A percentile compares a stretch with the other conserved stretches of the same genome.
Conservation (phyloP, 2,888 invertebrate genomes). For the Synergus itoensis region DNA sequence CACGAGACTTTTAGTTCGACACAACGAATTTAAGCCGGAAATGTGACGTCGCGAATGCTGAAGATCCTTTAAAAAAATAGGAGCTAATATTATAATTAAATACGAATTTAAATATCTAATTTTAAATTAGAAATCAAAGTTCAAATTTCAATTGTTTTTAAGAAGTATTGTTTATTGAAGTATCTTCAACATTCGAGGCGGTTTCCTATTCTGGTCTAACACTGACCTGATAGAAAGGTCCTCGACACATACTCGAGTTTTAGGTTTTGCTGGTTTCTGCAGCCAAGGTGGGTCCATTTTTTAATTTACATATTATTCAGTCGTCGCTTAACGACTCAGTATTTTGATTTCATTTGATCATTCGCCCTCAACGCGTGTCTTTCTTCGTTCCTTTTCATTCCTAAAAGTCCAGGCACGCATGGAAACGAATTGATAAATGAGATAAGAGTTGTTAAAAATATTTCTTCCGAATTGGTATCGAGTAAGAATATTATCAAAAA, state of each 20-base stretch:
- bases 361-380: constrained; percentile 29
- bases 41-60: constrained; percentile 8
- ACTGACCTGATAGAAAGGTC: constrained; percentile 66
- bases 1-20: constrained; percentile 17
- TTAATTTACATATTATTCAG: constrained; percentile 67
- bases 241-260: constrained; percentile 56
- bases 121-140: not conserved
- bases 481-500: not conserved
- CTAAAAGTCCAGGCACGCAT: constrained; percentile 9
- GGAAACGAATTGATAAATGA: not conserved
- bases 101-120: not conserved
- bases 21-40: constrained; percentile 36
- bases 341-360: constrained; percentile 37
- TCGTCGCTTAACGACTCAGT: constrained; percentile 47
- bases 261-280: constrained; percentile 67
- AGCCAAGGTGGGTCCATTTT: constrained; percentile 71
- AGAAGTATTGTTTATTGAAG: not conserved
- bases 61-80: not conserved
- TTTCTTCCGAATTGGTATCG: not conserved
- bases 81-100: not conserved
- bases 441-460: not conserved
- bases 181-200: constrained; percentile 20
- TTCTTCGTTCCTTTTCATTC: constrained; percentile 43
- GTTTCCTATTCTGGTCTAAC: constrained; percentile 56
- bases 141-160: not conserved